Conservation (phyloP, 2,797 vertebrate genomes). For the Thamnophis elegans region DNA sequence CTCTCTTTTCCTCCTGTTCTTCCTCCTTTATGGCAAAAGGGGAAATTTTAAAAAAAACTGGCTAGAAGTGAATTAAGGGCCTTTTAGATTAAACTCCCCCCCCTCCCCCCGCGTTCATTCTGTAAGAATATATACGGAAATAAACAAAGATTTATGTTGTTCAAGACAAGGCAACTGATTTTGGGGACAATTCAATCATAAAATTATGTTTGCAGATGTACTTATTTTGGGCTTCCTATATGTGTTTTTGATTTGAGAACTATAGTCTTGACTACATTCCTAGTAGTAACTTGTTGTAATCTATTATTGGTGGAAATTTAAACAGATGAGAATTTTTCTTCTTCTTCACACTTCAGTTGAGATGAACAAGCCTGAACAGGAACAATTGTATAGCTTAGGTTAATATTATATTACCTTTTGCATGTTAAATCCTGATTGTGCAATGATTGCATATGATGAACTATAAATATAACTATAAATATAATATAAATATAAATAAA, state of each 20-base stretch:
- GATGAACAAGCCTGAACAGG: conserved; percentile 41
- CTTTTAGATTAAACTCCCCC: too few relatives aligned
- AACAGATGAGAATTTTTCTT: background rate
- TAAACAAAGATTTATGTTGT: background rate
- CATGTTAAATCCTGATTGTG: conserved; percentile 22
- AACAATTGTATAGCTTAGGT: conserved; percentile 31
- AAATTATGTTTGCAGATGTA: background rate
- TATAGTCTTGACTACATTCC: background rate
- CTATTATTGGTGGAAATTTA: background rate
- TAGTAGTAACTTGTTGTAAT: background rate
- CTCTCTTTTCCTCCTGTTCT: too few relatives aligned
- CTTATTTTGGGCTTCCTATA: background rate
- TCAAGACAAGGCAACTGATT: background rate
- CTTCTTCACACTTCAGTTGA: conserved; percentile 5
- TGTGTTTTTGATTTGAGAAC: background rate
- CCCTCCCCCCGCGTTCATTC: too few relatives aligned
- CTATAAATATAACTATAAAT: too few relatives aligned
- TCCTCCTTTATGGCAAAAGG: background rate
- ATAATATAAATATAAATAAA: too few relatives aligned
- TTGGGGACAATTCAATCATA: background rate
- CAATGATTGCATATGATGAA: background rate
- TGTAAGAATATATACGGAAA: background rate
- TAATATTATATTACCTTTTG: conserved; percentile 47
- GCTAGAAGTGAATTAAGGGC: background rate
- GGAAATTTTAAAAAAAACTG: background rate